Percentiles rank a stretch among this genome's conserved stretches.
Evolutionary conservation across 2,113 vertebrate species (phyloP).

Genomic region (Ageneiosus marmoratus): DNA sequence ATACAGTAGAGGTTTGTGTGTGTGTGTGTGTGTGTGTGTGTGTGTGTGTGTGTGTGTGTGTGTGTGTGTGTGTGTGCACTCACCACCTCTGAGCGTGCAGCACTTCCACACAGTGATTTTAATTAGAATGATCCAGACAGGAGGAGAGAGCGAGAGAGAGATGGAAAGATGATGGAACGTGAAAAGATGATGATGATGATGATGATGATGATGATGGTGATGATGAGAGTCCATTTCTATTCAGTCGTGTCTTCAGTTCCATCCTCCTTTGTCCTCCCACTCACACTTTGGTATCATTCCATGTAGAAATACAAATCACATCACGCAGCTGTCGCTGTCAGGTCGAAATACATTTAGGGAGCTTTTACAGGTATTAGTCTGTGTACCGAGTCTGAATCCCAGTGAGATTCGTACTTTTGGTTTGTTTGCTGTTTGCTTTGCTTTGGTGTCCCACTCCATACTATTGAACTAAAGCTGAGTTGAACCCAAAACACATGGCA

Average conservation of each 20-base stretch:
- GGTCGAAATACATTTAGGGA: background rate
- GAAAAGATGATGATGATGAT: conserved; percentile 24
- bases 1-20: background rate
- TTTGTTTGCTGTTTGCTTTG: background rate
- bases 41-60: conserved; percentile 28
- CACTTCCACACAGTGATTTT: conserved; percentile 35
- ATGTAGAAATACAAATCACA: conserved; percentile 10
- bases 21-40: conserved; percentile 24
- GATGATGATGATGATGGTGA: background rate
- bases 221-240: conserved; percentile 32
- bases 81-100: conserved; percentile 35
- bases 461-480: background rate
- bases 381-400: background rate
- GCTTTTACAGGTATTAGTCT: background rate
- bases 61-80: conserved; percentile 25
- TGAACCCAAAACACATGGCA: background rate
- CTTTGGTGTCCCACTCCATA: background rate
- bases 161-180: conserved; percentile 18
- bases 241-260: conserved; percentile 20
- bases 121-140: conserved; percentile 36
- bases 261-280: conserved; percentile 19
- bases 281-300: conserved; percentile 18
- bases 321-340: background rate
- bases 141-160: conserved; percentile 28
- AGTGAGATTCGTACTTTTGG: background rate